These are phyloP conservation scores for Xiphophorus hellerii DNA, from an alignment of 2,113 vertebrate genomes.

Conservation along the genomic window DNA sequence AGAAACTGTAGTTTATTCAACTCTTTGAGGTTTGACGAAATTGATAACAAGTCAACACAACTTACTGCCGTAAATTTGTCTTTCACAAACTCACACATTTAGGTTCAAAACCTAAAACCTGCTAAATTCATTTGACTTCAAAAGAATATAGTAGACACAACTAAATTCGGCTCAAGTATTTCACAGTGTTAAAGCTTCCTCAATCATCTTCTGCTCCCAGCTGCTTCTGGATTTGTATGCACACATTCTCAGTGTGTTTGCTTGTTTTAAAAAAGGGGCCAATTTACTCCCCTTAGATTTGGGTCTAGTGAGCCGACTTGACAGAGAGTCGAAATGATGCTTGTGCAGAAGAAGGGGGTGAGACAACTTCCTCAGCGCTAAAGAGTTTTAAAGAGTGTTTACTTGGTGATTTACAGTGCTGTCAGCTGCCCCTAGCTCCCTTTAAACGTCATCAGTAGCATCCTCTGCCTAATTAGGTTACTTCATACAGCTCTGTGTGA, in stretches of 20 bases:
- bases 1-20: no score
- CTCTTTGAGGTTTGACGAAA: no score
- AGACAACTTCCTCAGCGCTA: conserved; percentile 51
- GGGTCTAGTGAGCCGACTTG: conserved; percentile 32
- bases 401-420: conserved; percentile 66
- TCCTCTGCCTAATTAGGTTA: conserved; percentile 73
- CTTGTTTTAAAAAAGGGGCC: conserved; percentile 26
- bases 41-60: no score
- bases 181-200: neutral
- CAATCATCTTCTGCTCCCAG: neutral
- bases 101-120: no score
- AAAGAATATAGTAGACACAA: no score
- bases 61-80: no score
- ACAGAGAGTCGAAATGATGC: conserved; percentile 34
- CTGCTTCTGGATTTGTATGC: neutral
- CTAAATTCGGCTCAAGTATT: no score
- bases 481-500: conserved; percentile 62
- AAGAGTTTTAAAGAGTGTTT: conserved; percentile 69
- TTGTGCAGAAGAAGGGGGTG: conserved; percentile 30
- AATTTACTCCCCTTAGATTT: conserved; percentile 36
- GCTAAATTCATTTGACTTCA: no score
- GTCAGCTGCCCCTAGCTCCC: conserved; percentile 67
- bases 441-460: conserved; percentile 45
- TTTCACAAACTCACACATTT: no score
- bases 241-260: conserved; percentile 16